Percentiles rank a stretch among this genome's conserved stretches.
Evolutionary conservation across 2,888 invertebrate species (phyloP).

Genomic region (Lumbricus terrestris): DNA sequence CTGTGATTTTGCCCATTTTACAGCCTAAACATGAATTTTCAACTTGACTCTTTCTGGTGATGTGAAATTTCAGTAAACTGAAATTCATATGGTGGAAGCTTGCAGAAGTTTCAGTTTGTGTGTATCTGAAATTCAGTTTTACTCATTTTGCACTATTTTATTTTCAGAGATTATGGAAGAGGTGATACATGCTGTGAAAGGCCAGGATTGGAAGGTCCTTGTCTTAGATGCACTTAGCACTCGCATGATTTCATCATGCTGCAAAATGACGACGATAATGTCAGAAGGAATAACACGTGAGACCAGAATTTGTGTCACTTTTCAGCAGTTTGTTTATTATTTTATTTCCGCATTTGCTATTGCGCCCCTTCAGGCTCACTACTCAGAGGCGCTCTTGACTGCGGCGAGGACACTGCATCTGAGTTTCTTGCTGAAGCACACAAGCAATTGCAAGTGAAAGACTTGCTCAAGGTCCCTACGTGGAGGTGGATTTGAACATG

Average conservation of each 20-base stretch:
- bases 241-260: conserved; percentile 98
- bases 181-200: conserved; percentile 85
- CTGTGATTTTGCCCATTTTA: too few species aligned
- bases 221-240: conserved; percentile 96
- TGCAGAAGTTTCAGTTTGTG: not conserved
- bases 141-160: not conserved
- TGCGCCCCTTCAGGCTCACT: too few species aligned
- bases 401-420: too few species aligned
- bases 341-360: too few species aligned
- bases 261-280: conserved; percentile 98
- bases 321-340: not conserved
- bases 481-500: too few species aligned
- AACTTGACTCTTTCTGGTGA: too few species aligned
- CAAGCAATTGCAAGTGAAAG: too few species aligned
- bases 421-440: too few species aligned
- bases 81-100: not conserved
- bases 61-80: not conserved
- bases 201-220: conserved; percentile 81
- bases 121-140: not conserved
- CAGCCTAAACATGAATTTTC: too few species aligned
- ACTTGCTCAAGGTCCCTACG: too few species aligned
- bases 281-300: conserved; percentile 93
- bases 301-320: conserved; percentile 31
- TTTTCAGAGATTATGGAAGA: conserved; percentile 92
- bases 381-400: too few species aligned